Conservation (phyloP, 2,797 vertebrate genomes). For the Sphenopsis melanotis region DNA sequence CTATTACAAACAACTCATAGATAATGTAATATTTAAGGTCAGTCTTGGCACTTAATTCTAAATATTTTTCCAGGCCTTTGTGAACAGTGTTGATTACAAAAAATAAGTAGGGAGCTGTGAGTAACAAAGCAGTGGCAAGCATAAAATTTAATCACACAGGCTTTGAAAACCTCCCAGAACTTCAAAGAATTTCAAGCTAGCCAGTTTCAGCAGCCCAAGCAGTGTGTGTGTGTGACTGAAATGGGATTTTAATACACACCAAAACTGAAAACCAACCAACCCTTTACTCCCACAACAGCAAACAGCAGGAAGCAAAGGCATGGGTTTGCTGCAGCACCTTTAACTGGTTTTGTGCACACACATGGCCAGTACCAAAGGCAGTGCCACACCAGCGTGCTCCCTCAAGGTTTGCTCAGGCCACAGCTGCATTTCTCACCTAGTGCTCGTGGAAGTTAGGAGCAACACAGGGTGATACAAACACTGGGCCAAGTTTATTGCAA, state of each 20-base stretch:
- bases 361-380: background rate
- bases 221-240: background rate
- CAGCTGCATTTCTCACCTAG: fast-evolving
- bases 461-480: background rate
- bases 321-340: background rate
- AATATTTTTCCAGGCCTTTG: background rate
- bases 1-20: background rate
- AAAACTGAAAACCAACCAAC: background rate
- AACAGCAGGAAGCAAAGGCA: background rate
- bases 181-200: background rate
- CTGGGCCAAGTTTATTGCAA: background rate
- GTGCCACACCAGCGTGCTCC: fast-evolving
- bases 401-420: background rate
- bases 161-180: background rate
- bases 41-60: background rate
- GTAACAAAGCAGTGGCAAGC: background rate
- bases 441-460: background rate
- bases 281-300: background rate
- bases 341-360: background rate
- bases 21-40: background rate
- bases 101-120: background rate
- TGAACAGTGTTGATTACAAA: background rate
- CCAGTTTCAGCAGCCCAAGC: background rate
- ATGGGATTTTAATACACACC: background rate
- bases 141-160: background rate